Conservation (phyloP, 2,888 invertebrate species). For the Mythimna ferrago region DNA sequence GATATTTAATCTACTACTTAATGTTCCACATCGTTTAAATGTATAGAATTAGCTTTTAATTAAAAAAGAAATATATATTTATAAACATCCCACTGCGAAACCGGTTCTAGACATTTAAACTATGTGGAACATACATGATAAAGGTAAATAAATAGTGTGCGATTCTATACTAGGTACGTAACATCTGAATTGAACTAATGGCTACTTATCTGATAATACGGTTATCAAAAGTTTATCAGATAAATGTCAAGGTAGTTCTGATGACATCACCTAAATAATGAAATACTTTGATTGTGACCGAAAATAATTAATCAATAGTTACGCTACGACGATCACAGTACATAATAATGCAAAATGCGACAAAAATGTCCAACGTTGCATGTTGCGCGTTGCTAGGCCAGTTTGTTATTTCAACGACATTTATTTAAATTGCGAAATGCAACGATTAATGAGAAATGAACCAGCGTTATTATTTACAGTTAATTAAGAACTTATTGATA, state of each 20-base stretch:
- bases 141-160: constrained; percentile 4
- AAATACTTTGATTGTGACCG: constrained; percentile 18
- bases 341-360: constrained; percentile 5
- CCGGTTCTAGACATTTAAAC: constrained; percentile 68
- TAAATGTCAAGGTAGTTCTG: constrained; percentile 44
- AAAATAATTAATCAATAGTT: constrained; percentile 5
- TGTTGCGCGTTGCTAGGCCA: constrained; percentile 27
- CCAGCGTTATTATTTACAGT: not conserved
- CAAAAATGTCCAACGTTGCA: not conserved
- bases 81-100: constrained; percentile 79
- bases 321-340: not conserved
- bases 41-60: constrained; percentile 37
- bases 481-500: constrained; percentile 6
- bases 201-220: constrained; percentile 29
- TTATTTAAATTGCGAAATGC: not conserved
- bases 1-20: constrained; percentile 3
- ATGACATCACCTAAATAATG: constrained; percentile 35
- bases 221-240: constrained; percentile 49
- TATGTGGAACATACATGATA: constrained; percentile 72
- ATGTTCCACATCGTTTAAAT: constrained; percentile 73
- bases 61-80: constrained; percentile 16
- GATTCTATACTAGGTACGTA: constrained; percentile 9
- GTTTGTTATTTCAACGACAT: constrained; percentile 1
- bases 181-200: constrained; percentile 39
- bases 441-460: not conserved